Evolutionary conservation across 2,113 vertebrate genomes (phyloP).

Genomic region (human (Homo sapiens)): GRCh38 chr5:173321001-173321500

Average conservation of each 20-base stretch:
- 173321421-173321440: neutral
- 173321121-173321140: neutral
- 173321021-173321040: neutral
- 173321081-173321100: neutral
- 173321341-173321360: neutral
- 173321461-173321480: neutral
- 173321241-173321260: neutral
- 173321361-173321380: neutral
- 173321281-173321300: neutral
- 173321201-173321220: neutral
- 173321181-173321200: neutral
- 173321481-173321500: neutral
- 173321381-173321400: neutral
- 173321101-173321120: neutral
- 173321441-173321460: neutral
- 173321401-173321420: neutral
- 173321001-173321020: neutral
- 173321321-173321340: neutral
- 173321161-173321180: neutral
- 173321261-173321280: neutral
- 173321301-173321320: neutral
- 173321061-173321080: neutral
- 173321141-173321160: neutral
- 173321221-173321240: neutral
- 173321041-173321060: neutral